phyloP scores from a whole-genome alignment of 2,113 vertebrate genomes.

The Mastomys natalensis region DNA sequence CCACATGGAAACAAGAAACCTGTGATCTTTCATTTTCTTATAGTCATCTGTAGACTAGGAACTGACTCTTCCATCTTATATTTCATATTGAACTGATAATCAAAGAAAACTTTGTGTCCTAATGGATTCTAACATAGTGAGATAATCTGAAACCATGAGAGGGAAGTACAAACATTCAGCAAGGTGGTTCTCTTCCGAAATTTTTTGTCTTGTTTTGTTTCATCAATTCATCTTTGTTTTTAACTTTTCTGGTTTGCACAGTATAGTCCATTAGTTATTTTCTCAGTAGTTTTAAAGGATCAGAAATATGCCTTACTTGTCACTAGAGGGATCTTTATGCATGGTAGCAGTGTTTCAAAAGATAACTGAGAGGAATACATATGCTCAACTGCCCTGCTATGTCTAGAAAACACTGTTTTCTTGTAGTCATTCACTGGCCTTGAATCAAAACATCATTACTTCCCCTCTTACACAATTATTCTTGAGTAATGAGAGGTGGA shows the following conservation, averaged over 20 bases:
- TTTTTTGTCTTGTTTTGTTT: neutral
- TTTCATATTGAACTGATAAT: conserved; percentile 65
- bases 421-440: neutral
- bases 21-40: conserved; percentile 58
- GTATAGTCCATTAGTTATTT: neutral
- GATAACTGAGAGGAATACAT: neutral
- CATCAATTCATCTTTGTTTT: neutral
- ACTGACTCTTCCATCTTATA: conserved; percentile 24
- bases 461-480: no score
- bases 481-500: neutral
- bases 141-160: conserved; percentile 31
- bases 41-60: conserved; percentile 35
- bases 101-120: conserved; percentile 50
- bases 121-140: conserved; percentile 68
- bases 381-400: neutral
- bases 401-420: neutral
- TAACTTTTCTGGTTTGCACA: conserved; percentile 9
- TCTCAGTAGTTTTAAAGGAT: conserved; percentile 33
- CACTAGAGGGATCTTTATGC: neutral
- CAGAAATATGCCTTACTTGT: neutral
- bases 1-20: conserved; percentile 66
- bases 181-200: neutral
- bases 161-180: neutral
- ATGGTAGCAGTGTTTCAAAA: neutral
- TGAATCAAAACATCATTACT: neutral